Conservation (phyloP, 2,888 invertebrate genomes). For the Orthosia cruda region DNA sequence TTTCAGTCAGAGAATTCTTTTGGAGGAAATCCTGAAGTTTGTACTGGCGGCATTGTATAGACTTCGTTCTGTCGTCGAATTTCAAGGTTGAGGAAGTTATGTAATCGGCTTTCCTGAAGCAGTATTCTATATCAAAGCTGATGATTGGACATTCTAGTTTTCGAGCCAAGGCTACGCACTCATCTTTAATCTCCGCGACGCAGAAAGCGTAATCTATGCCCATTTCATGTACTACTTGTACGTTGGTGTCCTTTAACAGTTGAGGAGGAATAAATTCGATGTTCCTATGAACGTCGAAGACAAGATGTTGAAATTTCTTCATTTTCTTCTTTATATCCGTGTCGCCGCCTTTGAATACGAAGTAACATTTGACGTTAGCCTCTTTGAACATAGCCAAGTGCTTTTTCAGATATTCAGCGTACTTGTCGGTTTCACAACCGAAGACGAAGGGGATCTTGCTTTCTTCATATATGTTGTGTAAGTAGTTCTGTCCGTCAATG, state of each 20-base stretch:
- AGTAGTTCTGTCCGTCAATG: conserved; percentile 75
- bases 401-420: conserved; percentile 67
- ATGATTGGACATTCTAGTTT: conserved; percentile 74
- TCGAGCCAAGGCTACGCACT: conserved; percentile 74
- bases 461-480: conserved; percentile 66
- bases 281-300: conserved; percentile 7
- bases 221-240: conserved; percentile 74
- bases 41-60: conserved; percentile 65
- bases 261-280: conserved; percentile 55
- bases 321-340: conserved; percentile 57
- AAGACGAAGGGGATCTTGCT: conserved; percentile 61
- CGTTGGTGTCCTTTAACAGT: conserved; percentile 68
- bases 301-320: background rate
- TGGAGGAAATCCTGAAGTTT: conserved; percentile 63
- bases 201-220: conserved; percentile 70
- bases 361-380: conserved; percentile 74
- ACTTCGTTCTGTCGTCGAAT: conserved; percentile 31
- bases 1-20: conserved; percentile 62
- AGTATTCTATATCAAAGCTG: conserved; percentile 73
- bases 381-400: conserved; percentile 70
- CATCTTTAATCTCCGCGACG: conserved; percentile 70
- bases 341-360: conserved; percentile 77
- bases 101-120: conserved; percentile 71
- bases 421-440: conserved; percentile 75
- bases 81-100: conserved; percentile 60